These are phyloP conservation scores for Colossoma macropomum DNA, from an alignment of 2,113 vertebrate genomes.

Conservation along the genomic window DNA sequence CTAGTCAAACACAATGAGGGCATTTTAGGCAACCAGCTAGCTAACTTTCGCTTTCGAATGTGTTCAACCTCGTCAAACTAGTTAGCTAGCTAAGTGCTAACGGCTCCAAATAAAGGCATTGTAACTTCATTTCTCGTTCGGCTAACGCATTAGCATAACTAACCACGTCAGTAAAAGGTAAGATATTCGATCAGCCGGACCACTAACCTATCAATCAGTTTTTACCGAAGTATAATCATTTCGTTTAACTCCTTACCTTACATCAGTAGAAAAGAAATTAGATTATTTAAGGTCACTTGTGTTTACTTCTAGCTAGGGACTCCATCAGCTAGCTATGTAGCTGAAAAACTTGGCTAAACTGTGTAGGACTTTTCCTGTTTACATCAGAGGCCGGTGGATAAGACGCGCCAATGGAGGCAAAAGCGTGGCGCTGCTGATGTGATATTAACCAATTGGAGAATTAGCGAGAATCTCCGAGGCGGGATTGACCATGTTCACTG, in stretches of 20 bases:
- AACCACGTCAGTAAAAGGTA: neutral
- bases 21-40: too few species aligned
- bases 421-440: neutral
- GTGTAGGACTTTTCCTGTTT: constrained; percentile 66
- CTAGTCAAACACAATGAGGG: too few species aligned
- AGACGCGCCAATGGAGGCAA: constrained; percentile 57
- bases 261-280: constrained; percentile 7
- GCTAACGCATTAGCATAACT: neutral
- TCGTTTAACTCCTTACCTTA: constrained; percentile 35
- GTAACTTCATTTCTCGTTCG: neutral
- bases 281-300: constrained; percentile 49
- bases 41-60: too few species aligned
- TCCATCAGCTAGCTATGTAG: constrained; percentile 49
- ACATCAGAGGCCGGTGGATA: constrained; percentile 53
- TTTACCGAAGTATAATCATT: too few species aligned
- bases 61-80: too few species aligned
- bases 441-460: constrained; percentile 60
- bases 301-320: constrained; percentile 59
- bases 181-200: too few species aligned
- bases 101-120: neutral
- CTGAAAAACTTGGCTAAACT: constrained; percentile 61
- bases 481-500: neutral
- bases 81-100: neutral
- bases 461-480: neutral
- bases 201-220: too few species aligned